phyloP scores from a whole-genome alignment of 2,113 vertebrate genomes.

The Nibea albiflora region DNA sequence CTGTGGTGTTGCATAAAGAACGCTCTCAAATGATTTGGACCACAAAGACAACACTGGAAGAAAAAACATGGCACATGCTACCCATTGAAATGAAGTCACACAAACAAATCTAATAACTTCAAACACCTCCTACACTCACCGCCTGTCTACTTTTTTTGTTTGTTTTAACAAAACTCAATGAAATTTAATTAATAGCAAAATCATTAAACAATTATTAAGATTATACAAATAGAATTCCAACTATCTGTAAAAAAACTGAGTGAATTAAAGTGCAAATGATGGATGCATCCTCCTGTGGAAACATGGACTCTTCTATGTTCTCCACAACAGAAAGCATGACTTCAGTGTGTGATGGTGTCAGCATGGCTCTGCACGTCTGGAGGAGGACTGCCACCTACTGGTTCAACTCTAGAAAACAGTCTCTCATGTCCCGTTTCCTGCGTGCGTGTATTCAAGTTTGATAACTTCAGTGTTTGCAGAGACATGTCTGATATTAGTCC shows the following conservation, averaged over 20 bases:
- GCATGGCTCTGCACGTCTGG: slow-evolving; percentile 16
- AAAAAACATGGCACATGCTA: slow-evolving; percentile 31
- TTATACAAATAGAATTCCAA: slow-evolving; percentile 13
- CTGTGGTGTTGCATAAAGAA: background rate
- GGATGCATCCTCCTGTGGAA: slow-evolving; percentile 4
- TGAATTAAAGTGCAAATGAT: slow-evolving; percentile 39
- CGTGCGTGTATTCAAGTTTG: slow-evolving; percentile 14
- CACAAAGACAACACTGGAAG: slow-evolving; percentile 4
- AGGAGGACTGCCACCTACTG: slow-evolving; percentile 28
- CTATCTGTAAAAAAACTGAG: slow-evolving; percentile 5
- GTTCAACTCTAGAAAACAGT: background rate
- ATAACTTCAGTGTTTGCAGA: slow-evolving; percentile 5
- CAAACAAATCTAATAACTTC: background rate
- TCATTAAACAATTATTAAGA: background rate
- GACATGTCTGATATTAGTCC: slow-evolving; percentile 42
- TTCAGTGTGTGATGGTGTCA: background rate
- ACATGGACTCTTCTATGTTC: background rate
- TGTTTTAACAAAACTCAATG: slow-evolving; percentile 10
- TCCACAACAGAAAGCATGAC: background rate
- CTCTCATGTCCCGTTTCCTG: background rate
- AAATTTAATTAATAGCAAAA: slow-evolving; percentile 7
- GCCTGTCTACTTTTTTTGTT: background rate
- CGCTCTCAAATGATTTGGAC: background rate
- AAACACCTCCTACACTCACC: slow-evolving; percentile 5
- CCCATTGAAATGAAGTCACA: slow-evolving; percentile 7